These are phyloP conservation scores for Sylvia atricapilla DNA, from an alignment of 2,113 vertebrate genomes.

Conservation along the genomic window DNA sequence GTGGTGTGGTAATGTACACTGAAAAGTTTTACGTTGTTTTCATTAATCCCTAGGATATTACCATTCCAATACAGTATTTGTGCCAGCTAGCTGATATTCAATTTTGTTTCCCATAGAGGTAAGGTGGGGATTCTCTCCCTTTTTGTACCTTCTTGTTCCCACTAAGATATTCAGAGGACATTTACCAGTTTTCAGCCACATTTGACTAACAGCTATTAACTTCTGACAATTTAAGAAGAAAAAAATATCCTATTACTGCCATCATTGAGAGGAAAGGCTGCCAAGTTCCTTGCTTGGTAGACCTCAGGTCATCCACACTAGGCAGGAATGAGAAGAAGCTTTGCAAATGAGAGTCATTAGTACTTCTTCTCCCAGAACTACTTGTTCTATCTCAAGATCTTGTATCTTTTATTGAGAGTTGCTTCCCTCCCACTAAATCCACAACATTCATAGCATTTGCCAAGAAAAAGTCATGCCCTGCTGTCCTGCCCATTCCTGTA, in stretches of 20 bases:
- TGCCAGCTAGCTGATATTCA: not conserved
- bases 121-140: not conserved
- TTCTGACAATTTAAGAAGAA: not conserved
- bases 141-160: not conserved
- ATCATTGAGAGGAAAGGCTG: not conserved
- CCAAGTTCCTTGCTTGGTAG: not conserved
- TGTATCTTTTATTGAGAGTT: not conserved
- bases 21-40: not conserved
- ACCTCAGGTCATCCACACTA: not conserved
- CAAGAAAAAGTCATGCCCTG: not conserved
- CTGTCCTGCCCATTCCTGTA: not conserved
- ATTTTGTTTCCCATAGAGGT: not conserved
- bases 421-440: not conserved
- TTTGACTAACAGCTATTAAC: not conserved
- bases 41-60: not conserved
- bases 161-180: not conserved
- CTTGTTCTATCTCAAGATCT: not conserved
- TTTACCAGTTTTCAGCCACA: not conserved
- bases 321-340: not conserved
- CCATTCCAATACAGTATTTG: not conserved
- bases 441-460: not conserved
- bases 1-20: fast-evolving
- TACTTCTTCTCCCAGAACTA: slow-evolving; percentile 3
- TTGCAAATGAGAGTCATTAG: not conserved
- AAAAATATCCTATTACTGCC: not conserved